These are phyloP conservation scores for Gryllus bimaculatus DNA, from an alignment of 1,140 invertebrate species.

Conservation along the genomic window DNA sequence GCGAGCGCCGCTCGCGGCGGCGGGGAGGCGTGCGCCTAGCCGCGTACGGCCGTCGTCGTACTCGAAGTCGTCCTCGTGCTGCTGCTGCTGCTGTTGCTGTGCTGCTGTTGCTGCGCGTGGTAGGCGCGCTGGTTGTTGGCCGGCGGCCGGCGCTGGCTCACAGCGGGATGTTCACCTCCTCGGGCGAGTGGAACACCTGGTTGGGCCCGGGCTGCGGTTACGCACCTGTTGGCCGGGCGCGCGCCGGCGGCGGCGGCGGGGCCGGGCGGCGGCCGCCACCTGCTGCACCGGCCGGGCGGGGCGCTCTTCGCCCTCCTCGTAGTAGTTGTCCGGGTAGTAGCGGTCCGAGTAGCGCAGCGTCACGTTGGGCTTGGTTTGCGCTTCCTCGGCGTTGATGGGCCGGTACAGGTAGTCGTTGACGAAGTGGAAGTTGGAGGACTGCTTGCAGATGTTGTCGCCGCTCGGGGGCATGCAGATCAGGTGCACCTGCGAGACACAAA, in stretches of 20 bases:
- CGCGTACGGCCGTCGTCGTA: slow-evolving; percentile 20
- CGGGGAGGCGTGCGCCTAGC: neutral
- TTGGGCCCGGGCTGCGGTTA: neutral
- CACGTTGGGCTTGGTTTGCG: slow-evolving; percentile 68
- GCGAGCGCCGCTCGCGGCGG: neutral
- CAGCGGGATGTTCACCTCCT: slow-evolving; percentile 78
- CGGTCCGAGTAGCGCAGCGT: slow-evolving; percentile 77
- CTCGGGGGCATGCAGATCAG: slow-evolving; percentile 86
- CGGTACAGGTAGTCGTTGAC: slow-evolving; percentile 90
- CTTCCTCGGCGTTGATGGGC: slow-evolving; percentile 72
- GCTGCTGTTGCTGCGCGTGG: slow-evolving; percentile 2
- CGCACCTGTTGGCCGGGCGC: neutral
- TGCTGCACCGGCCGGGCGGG: slow-evolving; percentile 1
- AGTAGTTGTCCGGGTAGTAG: slow-evolving; percentile 65
- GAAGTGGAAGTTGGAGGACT: slow-evolving; percentile 82
- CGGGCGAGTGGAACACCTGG: slow-evolving; percentile 71
- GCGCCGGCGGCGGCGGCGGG: slow-evolving; percentile 7
- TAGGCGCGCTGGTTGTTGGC: slow-evolving; percentile 9
- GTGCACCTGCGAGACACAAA: slow-evolving; percentile 53
- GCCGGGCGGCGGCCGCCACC: neutral
- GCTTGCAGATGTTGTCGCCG: slow-evolving; percentile 79
- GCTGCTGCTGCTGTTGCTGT: slow-evolving; percentile 8
- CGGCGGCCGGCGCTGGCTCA: slow-evolving; percentile 56
- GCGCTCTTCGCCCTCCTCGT: slow-evolving; percentile 51
- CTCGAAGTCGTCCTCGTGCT: slow-evolving; percentile 21